Evolutionary conservation across 1,140 invertebrate species (phyloP).

Genomic region (Heterodera carotae): DNA sequence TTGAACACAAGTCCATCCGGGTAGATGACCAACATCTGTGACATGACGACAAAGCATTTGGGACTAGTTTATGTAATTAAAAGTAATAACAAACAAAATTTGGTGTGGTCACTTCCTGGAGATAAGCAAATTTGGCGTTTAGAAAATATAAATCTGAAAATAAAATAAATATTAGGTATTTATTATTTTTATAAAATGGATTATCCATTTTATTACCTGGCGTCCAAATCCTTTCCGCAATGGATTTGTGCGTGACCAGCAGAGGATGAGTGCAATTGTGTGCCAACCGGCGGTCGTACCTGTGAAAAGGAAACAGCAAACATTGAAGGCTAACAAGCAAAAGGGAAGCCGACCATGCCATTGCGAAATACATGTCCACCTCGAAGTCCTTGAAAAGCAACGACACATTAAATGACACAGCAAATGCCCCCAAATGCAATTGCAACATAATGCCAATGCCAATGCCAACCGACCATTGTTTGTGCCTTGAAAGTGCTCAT

Average conservation of each 20-base stretch:
- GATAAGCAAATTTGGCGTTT: slow-evolving; percentile 64
- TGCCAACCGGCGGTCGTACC: slow-evolving; percentile 58
- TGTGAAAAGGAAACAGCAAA: neutral
- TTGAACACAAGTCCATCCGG: slow-evolving; percentile 64
- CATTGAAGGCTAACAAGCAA: no score
- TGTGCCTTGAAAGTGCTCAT: slow-evolving; percentile 65
- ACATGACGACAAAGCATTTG: no score
- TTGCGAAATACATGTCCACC: slow-evolving; percentile 64
- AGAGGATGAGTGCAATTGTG: slow-evolving; percentile 65
- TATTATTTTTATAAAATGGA: slow-evolving; percentile 3
- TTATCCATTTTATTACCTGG: neutral
- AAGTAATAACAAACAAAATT: slow-evolving; percentile 33
- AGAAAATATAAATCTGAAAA: slow-evolving; percentile 64
- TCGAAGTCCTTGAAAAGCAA: slow-evolving; percentile 56
- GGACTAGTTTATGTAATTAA: neutral
- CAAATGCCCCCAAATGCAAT: no score
- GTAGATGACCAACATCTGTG: slow-evolving; percentile 59
- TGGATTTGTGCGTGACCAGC: slow-evolving; percentile 60
- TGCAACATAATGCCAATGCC: slow-evolving; percentile 13
- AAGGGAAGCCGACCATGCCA: slow-evolving; percentile 50
- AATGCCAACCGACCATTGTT: slow-evolving; percentile 59
- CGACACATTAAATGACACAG: no score
- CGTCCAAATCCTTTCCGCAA: slow-evolving; percentile 38
- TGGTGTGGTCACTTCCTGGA: slow-evolving; percentile 63
- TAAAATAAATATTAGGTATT: neutral